These are phyloP conservation scores for Cervus canadensis DNA, from an alignment of 2,113 vertebrate genomes.

Conservation along the genomic window DNA sequence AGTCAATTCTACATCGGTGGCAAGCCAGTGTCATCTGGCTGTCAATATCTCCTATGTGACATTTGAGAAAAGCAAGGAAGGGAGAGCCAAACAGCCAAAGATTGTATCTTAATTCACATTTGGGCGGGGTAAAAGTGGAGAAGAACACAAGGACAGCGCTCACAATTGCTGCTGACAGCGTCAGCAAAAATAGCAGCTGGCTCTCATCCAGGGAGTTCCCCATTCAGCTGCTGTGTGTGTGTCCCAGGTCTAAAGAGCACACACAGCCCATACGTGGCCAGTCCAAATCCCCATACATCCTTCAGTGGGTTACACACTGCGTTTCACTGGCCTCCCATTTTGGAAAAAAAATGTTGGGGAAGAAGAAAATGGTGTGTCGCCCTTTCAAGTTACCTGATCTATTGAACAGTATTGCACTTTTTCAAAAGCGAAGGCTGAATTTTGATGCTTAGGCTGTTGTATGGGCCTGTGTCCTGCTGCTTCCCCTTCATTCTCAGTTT, in stretches of 20 bases:
- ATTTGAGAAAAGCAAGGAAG: not conserved
- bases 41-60: not conserved
- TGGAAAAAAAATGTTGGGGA: not conserved
- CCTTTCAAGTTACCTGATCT: not conserved
- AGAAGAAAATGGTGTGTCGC: not conserved
- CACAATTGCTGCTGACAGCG: not conserved
- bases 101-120: not conserved
- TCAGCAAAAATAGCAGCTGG: not conserved
- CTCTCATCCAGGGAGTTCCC: not conserved
- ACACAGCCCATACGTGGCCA: not conserved
- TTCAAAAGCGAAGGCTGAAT: not conserved
- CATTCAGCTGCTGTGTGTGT: not conserved
- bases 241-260: not conserved
- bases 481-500: not conserved
- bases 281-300: not conserved
- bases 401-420: not conserved
- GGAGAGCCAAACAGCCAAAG: not conserved
- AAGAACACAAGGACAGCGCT: not conserved
- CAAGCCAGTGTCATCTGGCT: not conserved
- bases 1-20: not conserved
- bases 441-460: not conserved
- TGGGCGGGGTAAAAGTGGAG: not conserved
- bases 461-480: not conserved
- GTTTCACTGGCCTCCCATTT: not conserved
- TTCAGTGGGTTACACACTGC: not conserved